Evolutionary conservation across 2,113 vertebrate species (phyloP).

Genomic region (Solenodon paradoxus): DNA sequence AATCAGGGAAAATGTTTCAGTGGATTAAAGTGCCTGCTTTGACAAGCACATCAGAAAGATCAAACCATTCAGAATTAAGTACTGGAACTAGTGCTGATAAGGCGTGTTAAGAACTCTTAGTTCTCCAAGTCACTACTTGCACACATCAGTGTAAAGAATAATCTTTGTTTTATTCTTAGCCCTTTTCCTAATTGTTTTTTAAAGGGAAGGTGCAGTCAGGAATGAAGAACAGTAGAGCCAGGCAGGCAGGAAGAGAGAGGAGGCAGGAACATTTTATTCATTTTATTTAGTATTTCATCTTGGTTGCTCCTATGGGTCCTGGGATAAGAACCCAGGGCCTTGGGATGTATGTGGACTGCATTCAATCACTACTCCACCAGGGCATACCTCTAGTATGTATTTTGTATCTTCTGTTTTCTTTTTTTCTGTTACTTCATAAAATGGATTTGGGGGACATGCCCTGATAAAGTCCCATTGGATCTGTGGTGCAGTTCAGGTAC

Average conservation of each 20-base stretch:
- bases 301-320: no score
- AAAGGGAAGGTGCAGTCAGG: no score
- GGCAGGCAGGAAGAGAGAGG: no score
- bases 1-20: not conserved
- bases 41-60: conserved; percentile 37
- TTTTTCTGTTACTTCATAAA: not conserved
- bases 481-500: no score
- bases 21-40: conserved; percentile 38
- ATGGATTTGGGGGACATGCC: not conserved
- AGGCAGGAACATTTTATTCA: no score
- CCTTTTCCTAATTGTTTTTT: not conserved
- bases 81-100: not conserved
- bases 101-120: not conserved
- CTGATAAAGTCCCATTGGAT: no score
- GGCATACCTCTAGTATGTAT: no score
- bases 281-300: no score
- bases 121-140: not conserved
- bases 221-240: no score
- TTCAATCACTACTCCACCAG: no score
- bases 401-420: not conserved
- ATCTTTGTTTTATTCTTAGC: not conserved
- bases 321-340: no score
- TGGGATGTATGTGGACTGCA: no score
- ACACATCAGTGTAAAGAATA: not conserved
- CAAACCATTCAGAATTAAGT: not conserved